Conservation (phyloP, 2,888 invertebrate species). For the Itoplectis maculator region DNA sequence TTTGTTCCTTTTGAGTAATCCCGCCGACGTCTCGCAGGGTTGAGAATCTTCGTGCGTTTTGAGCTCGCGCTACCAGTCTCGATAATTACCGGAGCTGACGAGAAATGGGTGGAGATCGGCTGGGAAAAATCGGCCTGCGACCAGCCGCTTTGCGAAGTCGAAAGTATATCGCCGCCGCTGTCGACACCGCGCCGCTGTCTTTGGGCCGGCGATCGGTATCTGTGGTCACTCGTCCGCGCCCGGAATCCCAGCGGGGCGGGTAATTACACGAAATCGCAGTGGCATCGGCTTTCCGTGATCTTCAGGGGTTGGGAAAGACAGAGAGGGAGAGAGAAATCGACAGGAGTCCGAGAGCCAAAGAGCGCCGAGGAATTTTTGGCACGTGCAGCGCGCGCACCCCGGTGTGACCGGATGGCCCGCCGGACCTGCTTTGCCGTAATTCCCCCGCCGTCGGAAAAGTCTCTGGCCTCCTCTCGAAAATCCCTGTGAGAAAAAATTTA, state of each 20-base stretch:
- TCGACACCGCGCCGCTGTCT: conserved; percentile 54
- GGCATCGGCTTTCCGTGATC: conserved; percentile 42
- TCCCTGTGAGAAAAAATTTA: conserved; percentile 33
- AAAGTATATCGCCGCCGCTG: conserved; percentile 55
- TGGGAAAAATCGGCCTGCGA: conserved; percentile 29
- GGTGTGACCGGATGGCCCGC: conserved; percentile 56
- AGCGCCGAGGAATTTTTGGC: conserved; percentile 68
- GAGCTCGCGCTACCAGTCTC: background rate
- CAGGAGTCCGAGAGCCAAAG: conserved; percentile 49
- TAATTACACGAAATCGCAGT: conserved; percentile 67
- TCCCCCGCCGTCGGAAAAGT: conserved; percentile 17
- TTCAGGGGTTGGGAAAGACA: conserved; percentile 20
- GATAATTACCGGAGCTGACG: conserved; percentile 42
- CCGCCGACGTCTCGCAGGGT: background rate
- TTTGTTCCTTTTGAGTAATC: background rate
- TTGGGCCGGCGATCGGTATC: conserved; percentile 73
- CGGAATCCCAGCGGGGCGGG: conserved; percentile 53
- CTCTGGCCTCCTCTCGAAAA: conserved; percentile 25
- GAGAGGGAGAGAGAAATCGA: too few relatives aligned
- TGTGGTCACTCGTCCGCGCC: conserved; percentile 53
- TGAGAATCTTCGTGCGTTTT: conserved; percentile 15
- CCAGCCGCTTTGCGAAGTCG: conserved; percentile 9
- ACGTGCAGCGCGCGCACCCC: conserved; percentile 68
- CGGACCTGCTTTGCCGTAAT: conserved; percentile 36
- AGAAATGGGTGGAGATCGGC: conserved; percentile 44